Conservation (phyloP, 2,113 vertebrate genomes). For the Brachyhypopomus occidentalis region DNA sequence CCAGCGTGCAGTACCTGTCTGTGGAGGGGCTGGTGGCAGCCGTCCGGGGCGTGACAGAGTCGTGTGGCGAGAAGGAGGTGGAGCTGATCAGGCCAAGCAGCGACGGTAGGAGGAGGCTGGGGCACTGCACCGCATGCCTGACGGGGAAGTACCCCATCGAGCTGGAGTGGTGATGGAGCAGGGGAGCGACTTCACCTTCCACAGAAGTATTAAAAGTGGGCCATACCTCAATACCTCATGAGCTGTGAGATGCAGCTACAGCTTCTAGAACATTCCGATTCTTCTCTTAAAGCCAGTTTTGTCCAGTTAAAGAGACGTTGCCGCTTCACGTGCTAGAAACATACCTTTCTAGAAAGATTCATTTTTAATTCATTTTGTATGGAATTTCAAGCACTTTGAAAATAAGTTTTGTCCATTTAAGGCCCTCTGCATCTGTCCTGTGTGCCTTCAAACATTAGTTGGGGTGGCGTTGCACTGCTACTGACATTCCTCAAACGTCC, state of each 20-base stretch:
- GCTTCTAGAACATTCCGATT: neutral
- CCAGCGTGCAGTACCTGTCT: conserved; percentile 91
- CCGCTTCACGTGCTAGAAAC: too few species aligned
- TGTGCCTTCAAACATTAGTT: neutral
- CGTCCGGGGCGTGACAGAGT: conserved; percentile 83
- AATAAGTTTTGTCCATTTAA: too few species aligned
- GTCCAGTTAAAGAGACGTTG: too few species aligned
- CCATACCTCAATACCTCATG: neutral
- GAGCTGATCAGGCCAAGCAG: conserved; percentile 69
- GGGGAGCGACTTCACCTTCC: neutral
- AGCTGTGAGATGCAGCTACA: neutral
- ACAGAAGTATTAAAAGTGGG: neutral
- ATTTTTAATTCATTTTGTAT: too few species aligned
- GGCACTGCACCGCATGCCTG: conserved; percentile 94
- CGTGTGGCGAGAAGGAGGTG: conserved; percentile 67
- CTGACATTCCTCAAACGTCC: neutral
- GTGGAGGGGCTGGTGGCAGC: conserved; percentile 92
- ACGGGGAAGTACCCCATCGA: conserved; percentile 94
- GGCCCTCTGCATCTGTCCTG: too few species aligned
- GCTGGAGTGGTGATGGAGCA: conserved; percentile 84
- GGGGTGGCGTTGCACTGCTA: neutral
- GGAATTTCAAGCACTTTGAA: too few species aligned
- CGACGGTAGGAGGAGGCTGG: conserved; percentile 63
- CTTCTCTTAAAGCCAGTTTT: too few species aligned
- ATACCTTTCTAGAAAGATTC: too few species aligned